These are phyloP conservation scores for Bombus vancouverensis DNA, from an alignment of 1,140 invertebrate genomes.

Conservation along the genomic window DNA sequence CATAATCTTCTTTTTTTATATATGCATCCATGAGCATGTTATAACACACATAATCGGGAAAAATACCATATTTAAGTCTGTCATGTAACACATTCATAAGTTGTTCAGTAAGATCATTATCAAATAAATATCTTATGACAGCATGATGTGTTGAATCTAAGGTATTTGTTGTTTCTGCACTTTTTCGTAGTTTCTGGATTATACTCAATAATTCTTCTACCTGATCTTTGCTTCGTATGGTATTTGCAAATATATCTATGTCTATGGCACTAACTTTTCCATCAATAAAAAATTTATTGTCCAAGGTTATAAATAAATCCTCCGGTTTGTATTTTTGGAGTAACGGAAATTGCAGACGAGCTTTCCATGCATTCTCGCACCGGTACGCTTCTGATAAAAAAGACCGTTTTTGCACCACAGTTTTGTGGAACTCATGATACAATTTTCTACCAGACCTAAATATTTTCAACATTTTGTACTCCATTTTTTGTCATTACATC, in stretches of 20 bases:
- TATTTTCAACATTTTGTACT: slow-evolving; percentile 63
- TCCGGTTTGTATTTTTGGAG: slow-evolving; percentile 85
- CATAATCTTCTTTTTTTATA: slow-evolving; percentile 87
- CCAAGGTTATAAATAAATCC: slow-evolving; percentile 86
- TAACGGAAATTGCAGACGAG: slow-evolving; percentile 84
- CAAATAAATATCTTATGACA: slow-evolving; percentile 87
- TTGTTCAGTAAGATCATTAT: slow-evolving; percentile 83
- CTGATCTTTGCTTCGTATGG: slow-evolving; percentile 79
- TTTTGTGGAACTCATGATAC: slow-evolving; percentile 30
- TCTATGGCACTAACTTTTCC: slow-evolving; percentile 87
- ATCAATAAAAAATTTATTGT: slow-evolving; percentile 83
- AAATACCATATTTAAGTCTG: slow-evolving; percentile 94
- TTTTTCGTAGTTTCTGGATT: slow-evolving; percentile 87
- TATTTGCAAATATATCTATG: slow-evolving; percentile 89
- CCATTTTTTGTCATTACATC: background rate
- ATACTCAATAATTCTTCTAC: slow-evolving; percentile 88
- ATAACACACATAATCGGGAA: slow-evolving; percentile 90
- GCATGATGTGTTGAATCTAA: slow-evolving; percentile 92
- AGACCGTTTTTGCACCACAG: slow-evolving; percentile 65
- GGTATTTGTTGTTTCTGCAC: slow-evolving; percentile 86
- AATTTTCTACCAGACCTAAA: slow-evolving; percentile 54
- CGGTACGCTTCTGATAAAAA: slow-evolving; percentile 87
- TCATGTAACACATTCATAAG: slow-evolving; percentile 90
- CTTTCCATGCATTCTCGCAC: slow-evolving; percentile 87
- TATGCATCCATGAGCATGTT: slow-evolving; percentile 93